A percentile compares a stretch with the other conserved stretches of the same genome.
Evolutionary conservation across 1,140 invertebrate genomes (phyloP).

Genomic region (Drosophila varians): DNA sequence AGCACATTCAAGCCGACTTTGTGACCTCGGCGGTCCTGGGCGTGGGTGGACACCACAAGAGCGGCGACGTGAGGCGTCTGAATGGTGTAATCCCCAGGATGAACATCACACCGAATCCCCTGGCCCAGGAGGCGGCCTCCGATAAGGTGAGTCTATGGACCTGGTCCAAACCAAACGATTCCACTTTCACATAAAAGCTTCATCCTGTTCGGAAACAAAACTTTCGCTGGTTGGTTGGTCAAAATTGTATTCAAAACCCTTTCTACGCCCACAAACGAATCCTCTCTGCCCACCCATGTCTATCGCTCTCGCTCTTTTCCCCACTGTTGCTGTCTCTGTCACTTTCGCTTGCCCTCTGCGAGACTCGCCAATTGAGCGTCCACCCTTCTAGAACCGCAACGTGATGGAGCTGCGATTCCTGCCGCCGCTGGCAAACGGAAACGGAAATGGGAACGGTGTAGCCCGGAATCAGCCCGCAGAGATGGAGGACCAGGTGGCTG

Average conservation of each 20-base stretch:
- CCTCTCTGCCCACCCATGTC: constrained; percentile 1
- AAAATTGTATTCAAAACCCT: constrained; percentile 55
- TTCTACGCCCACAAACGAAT: background rate
- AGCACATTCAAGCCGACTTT: constrained; percentile 85
- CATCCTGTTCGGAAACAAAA: constrained; percentile 51
- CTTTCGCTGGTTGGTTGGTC: constrained; percentile 79
- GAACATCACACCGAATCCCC: constrained; percentile 89
- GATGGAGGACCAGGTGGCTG: constrained; percentile 13
- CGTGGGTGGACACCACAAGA: constrained; percentile 64
- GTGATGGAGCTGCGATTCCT: constrained; percentile 83
- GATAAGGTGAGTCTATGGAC: constrained; percentile 70
- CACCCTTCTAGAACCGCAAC: constrained; percentile 82
- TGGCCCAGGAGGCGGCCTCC: constrained; percentile 85
- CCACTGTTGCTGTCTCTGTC: constrained; percentile 5
- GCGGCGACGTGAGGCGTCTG: constrained; percentile 81
- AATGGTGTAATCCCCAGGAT: constrained; percentile 87
- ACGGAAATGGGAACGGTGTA: constrained; percentile 20
- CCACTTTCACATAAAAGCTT: constrained; percentile 32
- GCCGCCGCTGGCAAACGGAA: constrained; percentile 48
- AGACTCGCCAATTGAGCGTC: constrained; percentile 59
- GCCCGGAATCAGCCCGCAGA: constrained; percentile 14
- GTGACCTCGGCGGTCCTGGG: constrained; percentile 76
- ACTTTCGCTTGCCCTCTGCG: constrained; percentile 35
- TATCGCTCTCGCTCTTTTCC: constrained; percentile 2
- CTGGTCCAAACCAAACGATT: too few relatives aligned